phyloP scores from a whole-genome alignment of 2,797 vertebrate genomes.

The Craterocephalus amniculus region DNA sequence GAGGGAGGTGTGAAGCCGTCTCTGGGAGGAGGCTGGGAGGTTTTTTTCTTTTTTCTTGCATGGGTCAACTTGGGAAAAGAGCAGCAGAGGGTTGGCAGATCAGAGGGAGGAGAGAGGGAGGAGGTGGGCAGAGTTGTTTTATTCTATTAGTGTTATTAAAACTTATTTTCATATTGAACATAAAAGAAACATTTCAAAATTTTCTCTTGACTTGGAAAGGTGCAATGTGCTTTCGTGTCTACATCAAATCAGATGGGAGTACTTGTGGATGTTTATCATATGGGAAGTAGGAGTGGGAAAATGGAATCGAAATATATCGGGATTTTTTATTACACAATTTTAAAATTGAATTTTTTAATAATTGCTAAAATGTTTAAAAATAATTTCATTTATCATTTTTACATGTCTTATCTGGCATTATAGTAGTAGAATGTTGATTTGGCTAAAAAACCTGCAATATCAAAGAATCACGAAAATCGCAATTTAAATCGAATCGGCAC shows the following conservation, averaged over 20 bases:
- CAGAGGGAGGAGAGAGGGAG: constrained; percentile 22
- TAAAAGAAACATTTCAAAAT: background rate
- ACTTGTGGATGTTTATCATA: background rate
- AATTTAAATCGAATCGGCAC: too few species aligned
- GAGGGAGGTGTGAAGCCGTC: constrained; percentile 55
- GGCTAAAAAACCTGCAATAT: too few species aligned
- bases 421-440: too few species aligned
- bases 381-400: too few species aligned
- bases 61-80: constrained; percentile 52
- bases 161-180: background rate
- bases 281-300: too few species aligned
- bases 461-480: too few species aligned
- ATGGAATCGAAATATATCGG: too few species aligned
- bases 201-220: background rate
- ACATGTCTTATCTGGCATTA: too few species aligned
- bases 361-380: too few species aligned
- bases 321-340: too few species aligned
- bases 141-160: constrained; percentile 18
- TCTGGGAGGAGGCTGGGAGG: constrained; percentile 51
- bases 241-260: background rate
- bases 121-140: constrained; percentile 33
- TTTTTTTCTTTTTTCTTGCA: constrained; percentile 47
- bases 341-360: too few species aligned
- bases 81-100: constrained; percentile 45
- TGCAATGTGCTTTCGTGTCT: background rate